Evolutionary conservation across 30 jellyfish, hydroid and myxozoan species (phyloP).

Genomic region (Aurelia sp.): DNA sequence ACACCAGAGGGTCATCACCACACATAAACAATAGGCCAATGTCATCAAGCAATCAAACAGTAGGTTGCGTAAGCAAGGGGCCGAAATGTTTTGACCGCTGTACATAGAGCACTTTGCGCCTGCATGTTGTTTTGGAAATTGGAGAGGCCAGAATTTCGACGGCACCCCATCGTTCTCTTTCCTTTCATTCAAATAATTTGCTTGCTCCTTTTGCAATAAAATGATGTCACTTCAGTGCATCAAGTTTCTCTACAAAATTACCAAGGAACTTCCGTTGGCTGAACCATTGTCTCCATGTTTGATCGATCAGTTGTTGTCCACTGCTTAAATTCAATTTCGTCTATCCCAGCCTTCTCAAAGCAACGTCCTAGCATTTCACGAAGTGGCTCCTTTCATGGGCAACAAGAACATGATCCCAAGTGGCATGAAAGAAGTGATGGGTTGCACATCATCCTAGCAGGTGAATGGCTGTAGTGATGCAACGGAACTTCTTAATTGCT

Average conservation of each 20-base stretch:
- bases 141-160: no score
- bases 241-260: background rate
- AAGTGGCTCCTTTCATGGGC: constrained; percentile 49
- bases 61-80: no score
- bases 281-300: constrained; percentile 19
- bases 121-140: no score
- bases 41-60: no score
- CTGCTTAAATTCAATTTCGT: constrained; percentile 20
- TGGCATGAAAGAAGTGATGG: constrained; percentile 51
- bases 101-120: no score
- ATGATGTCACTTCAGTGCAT: constrained; percentile 14
- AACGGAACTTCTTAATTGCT: constrained; percentile 26
- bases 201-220: no score
- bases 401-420: constrained; percentile 25
- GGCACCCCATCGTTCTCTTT: no score
- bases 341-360: constrained; percentile 23
- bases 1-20: no score
- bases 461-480: constrained; percentile 24
- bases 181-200: no score
- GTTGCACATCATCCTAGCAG: constrained; percentile 37
- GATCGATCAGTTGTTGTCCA: constrained; percentile 55
- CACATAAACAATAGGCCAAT: no score
- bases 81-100: no score
- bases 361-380: constrained; percentile 9
- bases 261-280: constrained; percentile 15